Base-by-base conservation (phyloP, 2,113 vertebrate genomes). In the Corydoras sp. region DNA sequence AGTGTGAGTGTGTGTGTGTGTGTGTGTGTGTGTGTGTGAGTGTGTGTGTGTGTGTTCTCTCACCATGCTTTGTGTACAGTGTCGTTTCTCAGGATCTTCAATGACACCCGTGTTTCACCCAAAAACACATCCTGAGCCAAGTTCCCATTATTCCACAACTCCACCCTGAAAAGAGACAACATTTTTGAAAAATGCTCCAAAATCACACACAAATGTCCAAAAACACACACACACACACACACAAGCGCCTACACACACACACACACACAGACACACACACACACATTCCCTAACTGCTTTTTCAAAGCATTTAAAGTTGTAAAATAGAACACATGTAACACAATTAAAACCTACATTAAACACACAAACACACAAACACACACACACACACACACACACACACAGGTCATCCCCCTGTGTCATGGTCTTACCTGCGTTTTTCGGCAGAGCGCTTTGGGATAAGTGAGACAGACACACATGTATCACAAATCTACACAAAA, bases 121-220 rank as follows among this genome's bases (percentile, higher is more conserved):
- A 99, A 87, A 83, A 99, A 99, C 82, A 96, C 76, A 71, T 98
- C 95, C 86, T 96, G 96, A 67, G 92, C 94, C 83, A 99, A 84
- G 78, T 96, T 99, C 69, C 93, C 96, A 82, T 93, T 98, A 89
- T 99, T 97, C 96, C 95, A 97, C 14, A 97, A 77, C 78, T 96
- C 95, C 62, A 98, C 91, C 86, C 95, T 97, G 86, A 92, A 91
- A 24, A 24, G 18, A 24, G 18, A 24, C 18, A 1, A 24, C 18
- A 24, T 24, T 24, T 24, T 24, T 24, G 1, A 24, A 24, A 24
- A 24, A 24, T 9, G 49, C 8, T 1, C 49, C 7, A 51, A 9
- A 51, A 51, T 51, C 8, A 51, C 8, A 51, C 49, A 51, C 8
- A 9, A 11, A 51, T 51, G 49, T 51, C 49, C 7, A 9, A 24